phyloP scores from a whole-genome alignment of 2,888 invertebrate species.

The Drosophila falleni region DNA sequence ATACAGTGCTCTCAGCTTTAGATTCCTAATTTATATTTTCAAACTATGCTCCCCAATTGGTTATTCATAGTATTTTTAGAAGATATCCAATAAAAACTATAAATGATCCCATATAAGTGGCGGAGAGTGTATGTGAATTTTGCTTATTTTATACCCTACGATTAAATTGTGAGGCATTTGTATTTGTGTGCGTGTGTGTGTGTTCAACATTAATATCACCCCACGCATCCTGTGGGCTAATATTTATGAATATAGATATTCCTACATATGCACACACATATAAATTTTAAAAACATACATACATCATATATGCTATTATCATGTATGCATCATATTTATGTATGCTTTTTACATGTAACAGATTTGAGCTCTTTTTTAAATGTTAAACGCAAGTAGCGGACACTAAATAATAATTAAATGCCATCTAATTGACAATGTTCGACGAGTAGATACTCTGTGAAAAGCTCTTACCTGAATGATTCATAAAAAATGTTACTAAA shows the following conservation, averaged over 20 bases:
- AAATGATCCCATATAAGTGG: background rate
- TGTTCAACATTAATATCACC: constrained; percentile 4
- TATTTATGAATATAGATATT: constrained; percentile 15
- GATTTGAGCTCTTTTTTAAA: background rate
- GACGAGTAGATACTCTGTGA: background rate
- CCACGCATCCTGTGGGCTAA: constrained; percentile 22
- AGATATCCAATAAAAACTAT: background rate
- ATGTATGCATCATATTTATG: background rate
- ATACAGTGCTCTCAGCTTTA: too few species aligned
- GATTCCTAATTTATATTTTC: too few species aligned
- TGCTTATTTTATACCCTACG: constrained; percentile 18
- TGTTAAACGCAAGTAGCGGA: background rate
- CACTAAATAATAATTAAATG: background rate
- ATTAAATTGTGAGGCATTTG: background rate
- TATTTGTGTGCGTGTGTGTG: background rate
- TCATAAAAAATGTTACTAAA: too few species aligned
- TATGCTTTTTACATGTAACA: background rate
- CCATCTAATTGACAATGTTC: background rate
- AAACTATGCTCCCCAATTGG: too few species aligned
- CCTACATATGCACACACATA: background rate
- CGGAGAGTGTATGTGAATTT: background rate
- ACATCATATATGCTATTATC: background rate
- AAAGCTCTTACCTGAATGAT: background rate
- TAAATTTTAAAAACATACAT: background rate
- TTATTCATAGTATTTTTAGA: too few species aligned